These are phyloP conservation scores for Agelaius phoeniceus DNA, from an alignment of 2,113 vertebrate species.

Conservation along the genomic window DNA sequence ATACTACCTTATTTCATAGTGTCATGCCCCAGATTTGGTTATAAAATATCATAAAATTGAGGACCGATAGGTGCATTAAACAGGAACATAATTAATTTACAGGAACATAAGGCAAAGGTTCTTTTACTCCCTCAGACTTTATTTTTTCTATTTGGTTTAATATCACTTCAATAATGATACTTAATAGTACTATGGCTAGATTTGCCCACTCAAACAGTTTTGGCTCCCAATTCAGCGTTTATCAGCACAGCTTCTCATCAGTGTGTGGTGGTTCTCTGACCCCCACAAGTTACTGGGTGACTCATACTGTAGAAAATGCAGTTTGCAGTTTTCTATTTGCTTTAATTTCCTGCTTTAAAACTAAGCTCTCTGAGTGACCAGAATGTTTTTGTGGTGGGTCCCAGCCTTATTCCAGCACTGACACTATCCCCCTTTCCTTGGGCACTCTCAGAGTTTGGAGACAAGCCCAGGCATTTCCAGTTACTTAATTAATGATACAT, in stretches of 20 bases:
- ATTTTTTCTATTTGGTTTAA: neutral
- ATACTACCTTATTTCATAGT: neutral
- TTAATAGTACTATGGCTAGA: neutral
- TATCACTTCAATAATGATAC: neutral
- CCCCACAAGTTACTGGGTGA: neutral
- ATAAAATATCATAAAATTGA: neutral
- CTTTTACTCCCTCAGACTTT: neutral
- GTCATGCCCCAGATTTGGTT: neutral
- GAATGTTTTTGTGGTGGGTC: neutral
- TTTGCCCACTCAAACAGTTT: neutral
- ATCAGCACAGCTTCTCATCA: neutral
- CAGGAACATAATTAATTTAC: too few relatives aligned
- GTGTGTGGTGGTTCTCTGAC: neutral
- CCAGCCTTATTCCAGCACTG: slow-evolving; percentile 5
- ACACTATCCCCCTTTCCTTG: neutral
- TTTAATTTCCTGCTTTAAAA: neutral
- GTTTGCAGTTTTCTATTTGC: neutral
- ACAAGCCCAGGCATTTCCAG: neutral
- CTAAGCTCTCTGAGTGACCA: neutral
- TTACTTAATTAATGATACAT: slow-evolving; percentile 36
- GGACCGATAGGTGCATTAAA: neutral
- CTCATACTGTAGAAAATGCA: neutral
- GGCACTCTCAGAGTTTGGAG: neutral
- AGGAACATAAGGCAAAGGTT: neutral
- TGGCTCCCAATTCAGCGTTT: neutral